Conservation (phyloP, 2,797 vertebrate species). For the Rhinichthys osculus region DNA sequence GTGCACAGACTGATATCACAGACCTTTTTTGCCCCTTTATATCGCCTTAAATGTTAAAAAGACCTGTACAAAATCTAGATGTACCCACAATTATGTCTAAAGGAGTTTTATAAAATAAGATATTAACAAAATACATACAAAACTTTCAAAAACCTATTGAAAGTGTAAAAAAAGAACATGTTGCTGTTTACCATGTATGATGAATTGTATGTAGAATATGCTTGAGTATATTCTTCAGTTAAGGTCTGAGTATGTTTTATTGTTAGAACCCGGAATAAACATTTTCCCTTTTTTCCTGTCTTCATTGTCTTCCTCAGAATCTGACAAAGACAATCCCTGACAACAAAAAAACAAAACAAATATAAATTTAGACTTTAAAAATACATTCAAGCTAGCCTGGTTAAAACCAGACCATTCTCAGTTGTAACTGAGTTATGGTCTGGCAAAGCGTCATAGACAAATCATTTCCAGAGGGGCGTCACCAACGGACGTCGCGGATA, state of each 20-base stretch:
- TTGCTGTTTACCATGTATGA: slow-evolving; percentile 56
- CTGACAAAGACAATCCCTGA: slow-evolving; percentile 20
- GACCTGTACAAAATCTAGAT: slow-evolving; percentile 26
- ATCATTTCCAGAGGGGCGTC: too few species aligned
- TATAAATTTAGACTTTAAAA: neutral
- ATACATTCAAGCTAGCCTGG: neutral
- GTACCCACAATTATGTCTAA: slow-evolving; percentile 53
- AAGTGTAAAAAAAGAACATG: slow-evolving; percentile 73
- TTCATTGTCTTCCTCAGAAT: slow-evolving; percentile 27
- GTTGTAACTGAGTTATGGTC: too few species aligned
- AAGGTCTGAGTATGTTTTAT: neutral
- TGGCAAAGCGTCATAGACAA: too few species aligned
- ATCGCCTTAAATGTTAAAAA: slow-evolving; percentile 7
- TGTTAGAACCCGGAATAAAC: slow-evolving; percentile 20
- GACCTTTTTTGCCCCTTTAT: neutral
- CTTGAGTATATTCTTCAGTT: slow-evolving; percentile 5
- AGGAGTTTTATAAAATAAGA: slow-evolving; percentile 75
- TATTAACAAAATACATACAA: slow-evolving; percentile 79
- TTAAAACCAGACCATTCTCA: too few species aligned
- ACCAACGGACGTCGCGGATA: too few species aligned
- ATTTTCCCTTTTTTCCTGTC: slow-evolving; percentile 17
- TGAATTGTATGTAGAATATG: neutral
- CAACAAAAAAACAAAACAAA: neutral
- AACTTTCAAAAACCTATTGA: slow-evolving; percentile 76
- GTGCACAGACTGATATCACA: neutral